Percentiles rank a stretch among this genome's conserved stretches.
Evolutionary conservation across 2,113 vertebrate genomes (phyloP).

Genomic region (zebrafish (Danio rerio)): GRCz12tu NC_133200.1:17372501-17373000

Average conservation of each 20-base stretch:
- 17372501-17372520: no score
- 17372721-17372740: constrained; percentile 75
- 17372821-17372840: no score
- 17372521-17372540: no score
- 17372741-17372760: constrained; percentile 76
- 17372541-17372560: no score
- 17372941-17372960: not conserved
- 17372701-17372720: constrained; percentile 76
- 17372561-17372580: no score
- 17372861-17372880: not conserved
- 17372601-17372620: not conserved
- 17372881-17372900: not conserved
- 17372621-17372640: constrained; percentile 39
- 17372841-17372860: not conserved
- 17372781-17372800: not conserved
- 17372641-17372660: constrained; percentile 84
- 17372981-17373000: constrained; percentile 79
- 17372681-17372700: constrained; percentile 85
- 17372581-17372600: no score
- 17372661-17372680: constrained; percentile 91
- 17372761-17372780: constrained; percentile 73
- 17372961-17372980: constrained; percentile 59
- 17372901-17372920: not conserved
- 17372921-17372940: not conserved
- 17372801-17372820: not conserved